These are phyloP conservation scores for Agrypnus murinus DNA, from an alignment of 2,888 invertebrate genomes.

Conservation along the genomic window DNA sequence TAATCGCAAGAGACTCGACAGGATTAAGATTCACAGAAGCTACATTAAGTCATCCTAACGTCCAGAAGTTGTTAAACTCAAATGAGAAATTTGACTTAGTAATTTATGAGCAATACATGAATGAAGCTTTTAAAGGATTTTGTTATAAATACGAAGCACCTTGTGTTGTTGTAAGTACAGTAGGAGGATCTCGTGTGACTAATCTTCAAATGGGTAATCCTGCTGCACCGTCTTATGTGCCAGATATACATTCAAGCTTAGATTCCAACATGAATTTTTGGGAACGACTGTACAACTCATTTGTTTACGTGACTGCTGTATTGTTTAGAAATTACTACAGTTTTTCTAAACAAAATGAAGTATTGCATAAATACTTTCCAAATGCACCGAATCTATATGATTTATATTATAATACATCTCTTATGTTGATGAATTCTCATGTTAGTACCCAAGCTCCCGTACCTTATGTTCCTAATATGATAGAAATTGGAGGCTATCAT, in stretches of 20 bases:
- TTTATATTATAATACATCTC: slow-evolving; percentile 61
- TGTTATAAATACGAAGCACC: slow-evolving; percentile 67
- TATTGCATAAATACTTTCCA: slow-evolving; percentile 54
- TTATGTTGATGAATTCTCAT: too few relatives aligned
- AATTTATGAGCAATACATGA: slow-evolving; percentile 71
- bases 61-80: slow-evolving; percentile 64
- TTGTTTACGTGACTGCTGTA: slow-evolving; percentile 54
- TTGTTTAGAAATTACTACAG: slow-evolving; percentile 50
- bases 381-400: slow-evolving; percentile 51
- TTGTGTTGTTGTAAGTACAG: slow-evolving; percentile 68
- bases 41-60: slow-evolving; percentile 58
- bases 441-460: slow-evolving; percentile 70
- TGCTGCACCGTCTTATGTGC: slow-evolving; percentile 72
- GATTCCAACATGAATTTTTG: slow-evolving; percentile 72
- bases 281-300: slow-evolving; percentile 74
- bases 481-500: too few relatives aligned
- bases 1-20: slow-evolving; percentile 9
- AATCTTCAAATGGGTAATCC: slow-evolving; percentile 72
- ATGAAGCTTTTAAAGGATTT: too few relatives aligned
- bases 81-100: too few relatives aligned
- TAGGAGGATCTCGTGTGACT: slow-evolving; percentile 71
- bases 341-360: slow-evolving; percentile 46
- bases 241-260: slow-evolving; percentile 70
- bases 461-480: too few relatives aligned
- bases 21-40: slow-evolving; percentile 42